Percentiles rank a stretch among this genome's conserved stretches.
phyloP scores from a whole-genome alignment of 2,888 invertebrate genomes.

The Helleia helle region DNA sequence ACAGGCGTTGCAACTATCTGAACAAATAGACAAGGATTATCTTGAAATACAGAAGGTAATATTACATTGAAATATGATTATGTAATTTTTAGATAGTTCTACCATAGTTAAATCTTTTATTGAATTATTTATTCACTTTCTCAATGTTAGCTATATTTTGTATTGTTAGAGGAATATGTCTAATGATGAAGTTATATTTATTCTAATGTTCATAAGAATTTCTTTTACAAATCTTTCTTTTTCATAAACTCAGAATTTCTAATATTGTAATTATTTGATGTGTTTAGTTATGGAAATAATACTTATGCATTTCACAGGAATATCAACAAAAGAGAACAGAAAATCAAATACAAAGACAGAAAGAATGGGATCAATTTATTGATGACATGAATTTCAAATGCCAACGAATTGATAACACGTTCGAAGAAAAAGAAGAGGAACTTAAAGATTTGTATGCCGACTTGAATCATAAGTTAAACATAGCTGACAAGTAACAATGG shows the following conservation, averaged over 20 bases:
- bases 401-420: constrained; percentile 82
- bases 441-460: constrained; percentile 82
- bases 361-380: constrained; percentile 83
- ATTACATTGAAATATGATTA: constrained; percentile 15
- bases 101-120: too few relatives aligned
- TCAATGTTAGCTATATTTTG: too few relatives aligned
- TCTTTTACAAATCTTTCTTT: too few relatives aligned
- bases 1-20: constrained; percentile 76
- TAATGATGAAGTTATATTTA: too few relatives aligned
- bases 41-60: constrained; percentile 69
- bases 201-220: too few relatives aligned
- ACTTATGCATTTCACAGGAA: constrained; percentile 7
- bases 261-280: too few relatives aligned
- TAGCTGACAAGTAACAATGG: constrained; percentile 62
- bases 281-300: background rate
- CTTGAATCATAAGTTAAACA: constrained; percentile 81
- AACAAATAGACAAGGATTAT: constrained; percentile 76
- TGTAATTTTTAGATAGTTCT: too few relatives aligned
- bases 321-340: constrained; percentile 30
- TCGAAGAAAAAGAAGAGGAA: constrained; percentile 86
- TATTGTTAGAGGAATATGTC: too few relatives aligned
- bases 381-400: constrained; percentile 85
- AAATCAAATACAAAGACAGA: constrained; percentile 46
- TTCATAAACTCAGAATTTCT: too few relatives aligned
- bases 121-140: too few relatives aligned